Percentiles rank a stretch among this genome's conserved stretches.
phyloP scores from a whole-genome alignment of 2,113 vertebrate species.

The Corydoras maculifer region DNA sequence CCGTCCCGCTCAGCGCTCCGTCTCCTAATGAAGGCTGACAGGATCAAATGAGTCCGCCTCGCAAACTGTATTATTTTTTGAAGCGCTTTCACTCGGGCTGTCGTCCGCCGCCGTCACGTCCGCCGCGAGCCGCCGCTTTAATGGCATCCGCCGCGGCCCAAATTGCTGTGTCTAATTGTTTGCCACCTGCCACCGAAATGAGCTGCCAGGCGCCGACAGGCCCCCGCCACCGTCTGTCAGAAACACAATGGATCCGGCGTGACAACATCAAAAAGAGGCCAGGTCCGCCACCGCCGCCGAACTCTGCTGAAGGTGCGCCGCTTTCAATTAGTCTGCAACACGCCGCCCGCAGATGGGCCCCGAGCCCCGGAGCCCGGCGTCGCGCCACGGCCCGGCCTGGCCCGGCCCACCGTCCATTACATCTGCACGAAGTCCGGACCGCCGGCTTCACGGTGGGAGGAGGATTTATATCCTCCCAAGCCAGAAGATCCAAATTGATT shows the following conservation, averaged over 20 bases:
- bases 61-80: slow-evolving; percentile 99
- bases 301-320: slow-evolving; percentile 65
- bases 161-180: slow-evolving; percentile 99
- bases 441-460: slow-evolving; percentile 35
- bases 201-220: slow-evolving; percentile 87
- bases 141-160: slow-evolving; percentile 81
- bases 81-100: slow-evolving; percentile 99
- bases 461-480: slow-evolving; percentile 11
- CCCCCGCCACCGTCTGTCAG: slow-evolving; percentile 89
- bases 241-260: slow-evolving; percentile 81
- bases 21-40: slow-evolving; percentile 92
- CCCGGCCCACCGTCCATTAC: slow-evolving; percentile 44
- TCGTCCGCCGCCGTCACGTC: slow-evolving; percentile 76
- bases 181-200: slow-evolving; percentile 98
- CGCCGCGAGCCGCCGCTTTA: slow-evolving; percentile 91
- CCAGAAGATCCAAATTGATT: slow-evolving; percentile 16
- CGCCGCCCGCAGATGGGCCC: slow-evolving; percentile 69
- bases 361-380: slow-evolving; percentile 42
- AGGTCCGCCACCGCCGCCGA: slow-evolving; percentile 60
- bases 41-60: slow-evolving; percentile 93
- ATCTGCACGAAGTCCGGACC: slow-evolving; percentile 64
- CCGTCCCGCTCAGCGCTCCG: slow-evolving; percentile 88
- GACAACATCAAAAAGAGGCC: slow-evolving; percentile 90
- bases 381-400: neutral
- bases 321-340: slow-evolving; percentile 75